These are phyloP conservation scores for Mythimna albipuncta DNA, from an alignment of 2,888 invertebrate species.

Conservation along the genomic window DNA sequence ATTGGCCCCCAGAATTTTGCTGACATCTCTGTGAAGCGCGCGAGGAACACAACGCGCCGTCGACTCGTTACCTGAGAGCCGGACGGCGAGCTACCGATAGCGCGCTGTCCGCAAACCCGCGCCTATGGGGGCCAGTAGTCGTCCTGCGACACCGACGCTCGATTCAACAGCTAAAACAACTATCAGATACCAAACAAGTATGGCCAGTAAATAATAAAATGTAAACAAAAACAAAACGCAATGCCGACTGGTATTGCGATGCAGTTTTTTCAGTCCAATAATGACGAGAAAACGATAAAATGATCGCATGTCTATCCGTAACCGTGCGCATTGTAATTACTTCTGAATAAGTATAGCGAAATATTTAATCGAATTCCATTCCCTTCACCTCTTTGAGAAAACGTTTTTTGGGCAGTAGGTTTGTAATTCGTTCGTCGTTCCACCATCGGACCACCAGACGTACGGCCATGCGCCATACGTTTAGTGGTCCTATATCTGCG, in stretches of 20 bases:
- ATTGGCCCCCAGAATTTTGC: too few relatives aligned
- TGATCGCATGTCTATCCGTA: slow-evolving; percentile 42
- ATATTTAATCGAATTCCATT: slow-evolving; percentile 10
- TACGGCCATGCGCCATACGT: background rate
- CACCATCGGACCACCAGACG: too few relatives aligned
- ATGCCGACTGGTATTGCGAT: slow-evolving; percentile 47
- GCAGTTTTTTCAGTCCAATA: slow-evolving; percentile 43
- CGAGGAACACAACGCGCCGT: too few relatives aligned
- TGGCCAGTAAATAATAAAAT: slow-evolving; percentile 43
- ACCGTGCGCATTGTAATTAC: slow-evolving; percentile 31
- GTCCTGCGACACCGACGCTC: background rate
- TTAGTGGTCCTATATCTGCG: too few relatives aligned
- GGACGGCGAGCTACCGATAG: too few relatives aligned
- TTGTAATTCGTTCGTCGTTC: background rate
- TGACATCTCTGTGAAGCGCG: too few relatives aligned
- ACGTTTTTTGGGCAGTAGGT: background rate
- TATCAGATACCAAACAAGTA: slow-evolving; percentile 52
- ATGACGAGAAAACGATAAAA: slow-evolving; percentile 46
- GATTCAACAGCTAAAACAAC: slow-evolving; percentile 43
- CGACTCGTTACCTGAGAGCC: too few relatives aligned
- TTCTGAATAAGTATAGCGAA: slow-evolving; percentile 29
- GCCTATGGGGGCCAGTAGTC: too few relatives aligned
- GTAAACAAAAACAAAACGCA: slow-evolving; percentile 56
- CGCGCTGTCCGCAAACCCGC: too few relatives aligned
- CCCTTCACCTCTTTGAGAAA: background rate